A percentile compares a stretch with the other conserved stretches of the same genome.
Conservation (phyloP, 2,797 vertebrate genomes). For the Telmatherina bonti region DNA sequence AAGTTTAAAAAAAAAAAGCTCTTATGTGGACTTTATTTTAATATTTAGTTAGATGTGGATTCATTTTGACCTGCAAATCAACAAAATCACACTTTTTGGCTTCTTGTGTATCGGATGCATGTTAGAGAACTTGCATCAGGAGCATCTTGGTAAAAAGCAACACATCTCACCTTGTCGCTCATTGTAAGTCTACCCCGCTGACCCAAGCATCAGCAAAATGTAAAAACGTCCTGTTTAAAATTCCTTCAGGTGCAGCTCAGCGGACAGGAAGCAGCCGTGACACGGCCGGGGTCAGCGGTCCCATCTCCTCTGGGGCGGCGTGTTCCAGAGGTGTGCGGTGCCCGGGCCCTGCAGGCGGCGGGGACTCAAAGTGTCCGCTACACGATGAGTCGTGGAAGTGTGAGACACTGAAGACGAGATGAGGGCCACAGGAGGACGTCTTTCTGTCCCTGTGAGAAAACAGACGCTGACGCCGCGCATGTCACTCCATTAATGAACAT, state of each 20-base stretch:
- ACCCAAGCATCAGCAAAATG: constrained; percentile 56
- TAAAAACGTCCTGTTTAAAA: constrained; percentile 55
- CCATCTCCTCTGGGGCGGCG: constrained; percentile 30
- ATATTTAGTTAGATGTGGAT: background rate
- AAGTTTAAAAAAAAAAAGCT: constrained; percentile 3
- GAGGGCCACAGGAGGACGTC: background rate
- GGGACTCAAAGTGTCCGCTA: constrained; percentile 21
- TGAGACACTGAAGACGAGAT: constrained; percentile 21
- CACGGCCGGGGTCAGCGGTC: constrained; percentile 43
- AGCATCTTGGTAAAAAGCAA: background rate
- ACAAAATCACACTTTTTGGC: background rate
- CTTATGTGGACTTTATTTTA: background rate
- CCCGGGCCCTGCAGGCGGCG: background rate
- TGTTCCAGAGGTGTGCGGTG: constrained; percentile 11
- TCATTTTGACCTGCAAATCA: constrained; percentile 23
- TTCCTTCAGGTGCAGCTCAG: constrained; percentile 33
- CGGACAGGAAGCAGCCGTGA: background rate
- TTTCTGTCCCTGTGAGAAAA: constrained; percentile 16
- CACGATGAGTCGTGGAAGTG: constrained; percentile 18
- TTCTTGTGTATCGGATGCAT: constrained; percentile 3
- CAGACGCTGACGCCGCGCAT: constrained; percentile 17
- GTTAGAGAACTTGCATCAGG: background rate
- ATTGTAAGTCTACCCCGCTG: constrained; percentile 31
- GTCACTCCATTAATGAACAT: constrained; percentile 33
- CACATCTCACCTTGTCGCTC: constrained; percentile 25